A percentile compares a stretch with the other conserved stretches of the same genome.
phyloP scores from a whole-genome alignment of 2,797 vertebrate genomes.

The Saxicola maurus region DNA sequence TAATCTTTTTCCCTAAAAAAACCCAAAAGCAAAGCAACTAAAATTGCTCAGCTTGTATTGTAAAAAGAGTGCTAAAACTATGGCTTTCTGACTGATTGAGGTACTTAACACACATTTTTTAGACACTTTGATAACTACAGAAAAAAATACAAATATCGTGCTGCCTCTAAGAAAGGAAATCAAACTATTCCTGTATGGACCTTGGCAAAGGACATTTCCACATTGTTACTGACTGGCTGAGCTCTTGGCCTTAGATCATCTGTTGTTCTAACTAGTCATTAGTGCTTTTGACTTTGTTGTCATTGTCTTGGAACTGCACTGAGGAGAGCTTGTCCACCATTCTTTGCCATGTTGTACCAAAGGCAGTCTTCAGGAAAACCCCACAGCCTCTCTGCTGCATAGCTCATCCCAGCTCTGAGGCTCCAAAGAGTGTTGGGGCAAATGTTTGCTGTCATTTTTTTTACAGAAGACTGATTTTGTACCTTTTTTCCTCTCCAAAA shows the following conservation, averaged over 20 bases:
- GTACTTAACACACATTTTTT: not conserved
- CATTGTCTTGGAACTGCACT: not conserved
- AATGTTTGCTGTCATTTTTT: not conserved
- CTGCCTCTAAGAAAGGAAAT: not conserved
- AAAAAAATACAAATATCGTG: not conserved
- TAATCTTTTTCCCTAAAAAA: not conserved
- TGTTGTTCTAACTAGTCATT: not conserved
- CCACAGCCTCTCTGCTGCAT: not conserved
- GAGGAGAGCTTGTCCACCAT: not conserved
- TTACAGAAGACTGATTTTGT: not conserved
- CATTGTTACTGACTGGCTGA: not conserved
- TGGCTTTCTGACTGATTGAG: not conserved
- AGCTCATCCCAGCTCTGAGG: not conserved
- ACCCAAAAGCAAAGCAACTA: fast-evolving
- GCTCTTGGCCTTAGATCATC: not conserved
- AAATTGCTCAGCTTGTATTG: not conserved
- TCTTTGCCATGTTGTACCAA: not conserved
- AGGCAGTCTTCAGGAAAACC: not conserved
- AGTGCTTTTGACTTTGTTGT: not conserved
- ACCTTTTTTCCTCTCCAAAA: not conserved
- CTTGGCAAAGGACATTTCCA: not conserved
- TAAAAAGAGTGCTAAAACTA: not conserved
- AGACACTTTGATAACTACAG: not conserved
- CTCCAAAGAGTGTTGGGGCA: not conserved
- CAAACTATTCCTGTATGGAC: not conserved